phyloP scores from a whole-genome alignment of 2,113 vertebrate genomes.

The Prolemur simus region DNA sequence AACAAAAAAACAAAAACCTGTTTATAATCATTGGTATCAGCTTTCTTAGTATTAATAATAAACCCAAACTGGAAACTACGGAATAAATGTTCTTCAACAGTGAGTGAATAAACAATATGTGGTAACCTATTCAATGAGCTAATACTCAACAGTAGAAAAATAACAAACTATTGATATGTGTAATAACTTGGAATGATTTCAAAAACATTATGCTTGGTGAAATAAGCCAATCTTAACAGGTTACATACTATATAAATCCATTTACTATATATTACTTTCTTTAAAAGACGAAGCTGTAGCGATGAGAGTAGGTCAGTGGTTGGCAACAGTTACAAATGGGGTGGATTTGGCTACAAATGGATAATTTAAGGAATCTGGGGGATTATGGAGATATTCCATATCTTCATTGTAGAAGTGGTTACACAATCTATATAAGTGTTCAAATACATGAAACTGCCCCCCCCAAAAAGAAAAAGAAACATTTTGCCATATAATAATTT shows the following conservation, averaged over 20 bases:
- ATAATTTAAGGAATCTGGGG: neutral
- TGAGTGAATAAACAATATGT: neutral
- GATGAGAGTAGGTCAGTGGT: neutral
- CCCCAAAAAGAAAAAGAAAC: neutral
- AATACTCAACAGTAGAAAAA: neutral
- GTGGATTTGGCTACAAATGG: neutral
- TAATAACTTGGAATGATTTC: neutral
- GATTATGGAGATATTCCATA: neutral
- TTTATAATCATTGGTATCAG: neutral
- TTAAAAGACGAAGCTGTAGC: neutral
- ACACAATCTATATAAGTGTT: neutral
- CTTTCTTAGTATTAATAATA: neutral
- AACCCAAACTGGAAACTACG: neutral
- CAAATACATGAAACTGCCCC: neutral
- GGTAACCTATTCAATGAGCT: neutral
- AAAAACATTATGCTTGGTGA: neutral
- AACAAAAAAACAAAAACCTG: neutral
- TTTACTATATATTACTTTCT: neutral
- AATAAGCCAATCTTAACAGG: neutral
- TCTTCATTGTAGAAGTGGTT: neutral
- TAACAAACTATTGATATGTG: neutral
- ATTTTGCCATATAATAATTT: neutral
- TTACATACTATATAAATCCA: neutral
- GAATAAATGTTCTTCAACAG: neutral
- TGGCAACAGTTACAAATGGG: neutral